These are phyloP conservation scores for Alitta virens DNA, from an alignment of 2,888 invertebrate species.

Conservation along the genomic window DNA sequence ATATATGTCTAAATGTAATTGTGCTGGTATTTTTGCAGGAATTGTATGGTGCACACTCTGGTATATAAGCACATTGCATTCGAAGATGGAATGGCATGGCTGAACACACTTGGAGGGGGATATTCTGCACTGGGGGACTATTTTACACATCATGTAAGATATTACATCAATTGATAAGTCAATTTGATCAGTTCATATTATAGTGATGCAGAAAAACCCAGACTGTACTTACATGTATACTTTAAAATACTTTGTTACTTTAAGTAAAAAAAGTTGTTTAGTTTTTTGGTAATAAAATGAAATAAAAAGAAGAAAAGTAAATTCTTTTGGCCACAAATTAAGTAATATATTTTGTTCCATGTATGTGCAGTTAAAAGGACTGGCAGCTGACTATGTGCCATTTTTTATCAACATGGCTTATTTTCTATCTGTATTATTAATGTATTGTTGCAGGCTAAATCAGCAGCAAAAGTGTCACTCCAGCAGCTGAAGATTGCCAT, in stretches of 20 bases:
- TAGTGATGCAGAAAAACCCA: background rate
- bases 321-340: too few species aligned
- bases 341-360: too few species aligned
- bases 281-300: background rate
- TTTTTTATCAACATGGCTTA: too few species aligned
- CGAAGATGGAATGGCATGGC: constrained; percentile 72
- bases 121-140: constrained; percentile 93
- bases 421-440: too few species aligned
- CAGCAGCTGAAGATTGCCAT: constrained; percentile 79
- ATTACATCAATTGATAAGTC: background rate
- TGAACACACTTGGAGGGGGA: constrained; percentile 94
- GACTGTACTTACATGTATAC: too few species aligned
- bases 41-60: constrained; percentile 10
- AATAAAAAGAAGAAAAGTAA: too few species aligned
- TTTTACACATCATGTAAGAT: constrained; percentile 72
- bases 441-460: constrained; percentile 70
- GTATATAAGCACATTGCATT: constrained; percentile 22
- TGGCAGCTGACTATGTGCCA: too few species aligned
- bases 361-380: too few species aligned
- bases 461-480: constrained; percentile 83
- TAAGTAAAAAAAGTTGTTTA: too few species aligned
- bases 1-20: too few species aligned
- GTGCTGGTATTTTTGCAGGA: too few species aligned
- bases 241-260: too few species aligned
- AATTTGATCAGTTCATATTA: background rate